Evolutionary conservation across 2,888 invertebrate species (phyloP).

Genomic region (Serrognathus titanus): DNA sequence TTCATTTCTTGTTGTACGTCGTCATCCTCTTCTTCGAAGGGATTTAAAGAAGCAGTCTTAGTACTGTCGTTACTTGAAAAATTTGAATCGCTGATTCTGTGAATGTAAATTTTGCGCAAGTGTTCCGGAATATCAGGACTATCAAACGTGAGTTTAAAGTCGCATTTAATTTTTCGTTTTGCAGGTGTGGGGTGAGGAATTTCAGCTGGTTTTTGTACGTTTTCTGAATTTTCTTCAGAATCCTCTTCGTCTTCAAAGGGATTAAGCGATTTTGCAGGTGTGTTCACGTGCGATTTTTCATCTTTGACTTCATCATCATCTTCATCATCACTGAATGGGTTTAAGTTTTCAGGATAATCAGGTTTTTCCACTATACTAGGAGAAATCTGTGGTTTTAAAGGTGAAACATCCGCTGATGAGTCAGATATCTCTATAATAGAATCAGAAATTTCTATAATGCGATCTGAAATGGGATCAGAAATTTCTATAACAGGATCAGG

Average conservation of each 20-base stretch:
- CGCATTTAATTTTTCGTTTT: background rate
- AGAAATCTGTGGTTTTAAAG: too few relatives aligned
- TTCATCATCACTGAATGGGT: conserved; percentile 77
- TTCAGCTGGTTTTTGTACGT: background rate
- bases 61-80: too few relatives aligned
- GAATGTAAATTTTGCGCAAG: too few relatives aligned
- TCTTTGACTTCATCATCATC: conserved; percentile 37
- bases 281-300: background rate
- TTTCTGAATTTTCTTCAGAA: conserved; percentile 6
- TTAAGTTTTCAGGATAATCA: conserved; percentile 73
- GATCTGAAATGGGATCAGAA: conserved; percentile 3
- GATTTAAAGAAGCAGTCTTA: conserved; percentile 7
- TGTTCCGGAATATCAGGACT: background rate
- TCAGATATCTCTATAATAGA: conserved; percentile 12
- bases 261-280: conserved; percentile 30
- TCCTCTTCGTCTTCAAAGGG: conserved; percentile 47
- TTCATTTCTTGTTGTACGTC: conserved; percentile 29
- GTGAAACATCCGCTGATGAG: background rate
- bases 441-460: conserved; percentile 2
- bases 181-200: background rate
- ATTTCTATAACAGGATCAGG: background rate
- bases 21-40: conserved; percentile 35
- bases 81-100: too few relatives aligned
- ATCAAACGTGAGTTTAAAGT: background rate
- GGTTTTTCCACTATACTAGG: too few relatives aligned